Evolutionary conservation across 2,888 invertebrate genomes (phyloP).

Genomic region (Nysson spinosus): DNA sequence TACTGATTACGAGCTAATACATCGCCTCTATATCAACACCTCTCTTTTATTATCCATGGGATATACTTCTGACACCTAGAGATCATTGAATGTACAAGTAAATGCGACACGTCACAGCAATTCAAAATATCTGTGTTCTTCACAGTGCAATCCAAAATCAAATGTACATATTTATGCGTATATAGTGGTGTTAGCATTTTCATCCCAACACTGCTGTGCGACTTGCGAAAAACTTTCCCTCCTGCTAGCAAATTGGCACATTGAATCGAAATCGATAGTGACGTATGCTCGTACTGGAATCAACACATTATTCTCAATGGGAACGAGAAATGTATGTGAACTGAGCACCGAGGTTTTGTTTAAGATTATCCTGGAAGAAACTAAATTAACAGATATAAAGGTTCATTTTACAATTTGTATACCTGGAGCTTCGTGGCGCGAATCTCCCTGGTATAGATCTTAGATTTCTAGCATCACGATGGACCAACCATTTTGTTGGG

Average conservation of each 20-base stretch:
- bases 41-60: too few species aligned
- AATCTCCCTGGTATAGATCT: too few species aligned
- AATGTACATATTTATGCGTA: too few species aligned
- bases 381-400: constrained; percentile 9
- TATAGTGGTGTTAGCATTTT: neutral
- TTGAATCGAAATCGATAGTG: constrained; percentile 19
- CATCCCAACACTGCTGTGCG: constrained; percentile 25
- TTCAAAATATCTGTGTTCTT: constrained; percentile 6
- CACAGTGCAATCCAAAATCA: neutral
- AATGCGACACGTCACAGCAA: constrained; percentile 8
- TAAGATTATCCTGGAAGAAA: constrained; percentile 24
- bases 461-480: too few species aligned
- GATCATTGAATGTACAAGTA: neutral
- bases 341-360: neutral
- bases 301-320: too few species aligned
- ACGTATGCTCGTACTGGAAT: too few species aligned
- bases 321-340: too few species aligned
- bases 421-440: too few species aligned
- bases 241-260: constrained; percentile 44
- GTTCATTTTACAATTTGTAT: too few species aligned
- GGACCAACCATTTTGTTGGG: too few species aligned
- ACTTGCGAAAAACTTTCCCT: constrained; percentile 66
- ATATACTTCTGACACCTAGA: too few species aligned
- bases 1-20: constrained; percentile 10
- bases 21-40: constrained; percentile 53